Percentiles rank a stretch among this genome's conserved stretches.
Conservation (phyloP, 2,888 invertebrate species). For the Subacronicta megacephala region DNA sequence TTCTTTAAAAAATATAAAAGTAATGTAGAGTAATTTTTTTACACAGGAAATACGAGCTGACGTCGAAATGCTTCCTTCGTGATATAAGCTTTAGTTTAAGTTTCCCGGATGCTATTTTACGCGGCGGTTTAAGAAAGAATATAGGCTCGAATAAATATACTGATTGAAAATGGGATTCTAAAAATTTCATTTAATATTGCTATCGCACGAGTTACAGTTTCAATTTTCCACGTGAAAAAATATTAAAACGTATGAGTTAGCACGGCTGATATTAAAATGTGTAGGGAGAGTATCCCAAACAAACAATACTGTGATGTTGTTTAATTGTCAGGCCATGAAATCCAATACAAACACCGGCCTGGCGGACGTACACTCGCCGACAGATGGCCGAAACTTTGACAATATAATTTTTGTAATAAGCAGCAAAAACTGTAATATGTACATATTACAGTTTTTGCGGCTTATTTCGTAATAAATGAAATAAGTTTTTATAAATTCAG, state of each 20-base stretch:
- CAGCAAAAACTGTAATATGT: too few species aligned
- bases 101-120: too few species aligned
- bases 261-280: conserved; percentile 38
- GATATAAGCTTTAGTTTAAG: too few species aligned
- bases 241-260: conserved; percentile 30
- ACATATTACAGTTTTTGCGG: conserved; percentile 4
- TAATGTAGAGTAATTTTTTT: too few species aligned
- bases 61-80: too few species aligned
- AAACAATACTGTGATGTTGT: conserved; percentile 64
- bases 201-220: not conserved
- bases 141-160: too few species aligned
- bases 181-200: not conserved
- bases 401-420: conserved; percentile 20
- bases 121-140: too few species aligned
- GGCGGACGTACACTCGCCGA: conserved; percentile 17
- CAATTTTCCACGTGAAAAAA: conserved; percentile 13
- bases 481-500: too few species aligned
- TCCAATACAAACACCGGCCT: conserved; percentile 59
- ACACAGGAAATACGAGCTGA: too few species aligned
- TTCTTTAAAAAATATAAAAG: too few species aligned
- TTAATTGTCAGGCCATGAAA: conserved; percentile 72
- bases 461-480: too few species aligned
- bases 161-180: too few species aligned
- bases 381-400: conserved; percentile 28
- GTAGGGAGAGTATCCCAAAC: conserved; percentile 47